phyloP scores from a whole-genome alignment of 2,113 vertebrate species.

The Heterotis niloticus region DNA sequence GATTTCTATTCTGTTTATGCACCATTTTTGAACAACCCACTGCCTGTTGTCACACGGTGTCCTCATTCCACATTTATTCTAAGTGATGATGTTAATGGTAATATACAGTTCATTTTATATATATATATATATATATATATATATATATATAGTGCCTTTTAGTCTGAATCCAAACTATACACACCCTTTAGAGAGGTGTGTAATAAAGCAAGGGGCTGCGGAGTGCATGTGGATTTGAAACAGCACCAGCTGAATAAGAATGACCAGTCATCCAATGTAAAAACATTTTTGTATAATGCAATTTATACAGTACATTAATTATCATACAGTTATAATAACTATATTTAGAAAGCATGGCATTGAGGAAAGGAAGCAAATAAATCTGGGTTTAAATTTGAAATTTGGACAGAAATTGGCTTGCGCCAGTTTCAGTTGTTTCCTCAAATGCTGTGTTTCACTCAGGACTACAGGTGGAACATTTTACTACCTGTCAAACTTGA shows the following conservation, averaged over 20 bases:
- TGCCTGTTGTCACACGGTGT: too few species aligned
- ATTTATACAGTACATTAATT: conserved; percentile 3
- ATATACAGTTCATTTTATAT: too few species aligned
- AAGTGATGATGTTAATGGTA: too few species aligned
- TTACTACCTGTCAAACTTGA: background rate
- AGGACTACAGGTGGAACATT: background rate
- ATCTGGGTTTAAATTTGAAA: conserved; percentile 34
- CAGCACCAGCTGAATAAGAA: background rate
- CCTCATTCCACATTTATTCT: too few species aligned
- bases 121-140: too few species aligned
- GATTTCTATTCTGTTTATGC: too few species aligned
- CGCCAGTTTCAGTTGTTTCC: background rate
- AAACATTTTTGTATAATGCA: background rate
- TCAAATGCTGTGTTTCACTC: background rate
- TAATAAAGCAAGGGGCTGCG: too few species aligned
- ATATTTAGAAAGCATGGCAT: background rate
- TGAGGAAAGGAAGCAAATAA: conserved; percentile 11
- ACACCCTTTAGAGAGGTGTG: too few species aligned
- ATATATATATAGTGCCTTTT: too few species aligned
- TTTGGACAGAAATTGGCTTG: conserved; percentile 35
- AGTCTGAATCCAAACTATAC: too few species aligned
- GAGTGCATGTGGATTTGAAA: too few species aligned
- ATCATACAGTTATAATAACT: background rate
- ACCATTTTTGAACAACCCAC: too few species aligned
- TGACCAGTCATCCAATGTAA: background rate